A percentile compares a stretch with the other conserved stretches of the same genome.
These are phyloP conservation scores for Picathartes gymnocephalus DNA, from an alignment of 2,113 vertebrate species.

Conservation along the genomic window DNA sequence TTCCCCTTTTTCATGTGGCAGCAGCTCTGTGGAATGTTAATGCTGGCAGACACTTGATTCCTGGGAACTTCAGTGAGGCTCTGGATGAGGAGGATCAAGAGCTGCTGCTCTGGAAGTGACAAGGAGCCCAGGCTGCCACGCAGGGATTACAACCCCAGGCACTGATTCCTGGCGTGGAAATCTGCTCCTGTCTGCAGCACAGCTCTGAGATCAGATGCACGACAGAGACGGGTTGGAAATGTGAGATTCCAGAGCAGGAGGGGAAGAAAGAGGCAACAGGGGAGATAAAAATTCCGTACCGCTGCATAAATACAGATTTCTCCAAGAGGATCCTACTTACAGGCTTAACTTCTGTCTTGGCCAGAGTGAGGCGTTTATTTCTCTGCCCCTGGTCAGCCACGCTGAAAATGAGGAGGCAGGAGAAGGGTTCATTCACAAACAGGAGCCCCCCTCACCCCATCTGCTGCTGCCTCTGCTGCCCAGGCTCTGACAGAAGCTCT, in stretches of 20 bases:
- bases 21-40: neutral
- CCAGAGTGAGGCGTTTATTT: neutral
- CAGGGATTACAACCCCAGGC: neutral
- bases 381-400: neutral
- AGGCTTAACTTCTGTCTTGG: neutral
- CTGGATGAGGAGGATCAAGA: neutral
- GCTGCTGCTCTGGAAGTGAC: neutral
- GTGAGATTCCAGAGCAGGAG: neutral
- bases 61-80: neutral
- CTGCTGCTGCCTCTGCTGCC: neutral
- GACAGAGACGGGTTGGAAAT: rapidly evolving
- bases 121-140: neutral
- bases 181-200: neutral
- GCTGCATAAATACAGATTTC: neutral
- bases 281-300: neutral
- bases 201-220: neutral
- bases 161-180: neutral
- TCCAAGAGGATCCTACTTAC: neutral
- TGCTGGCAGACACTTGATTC: neutral
- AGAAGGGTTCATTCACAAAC: neutral
- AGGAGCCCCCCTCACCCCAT: neutral
- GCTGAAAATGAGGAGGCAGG: neutral
- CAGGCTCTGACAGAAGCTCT: neutral
- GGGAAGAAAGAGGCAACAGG: neutral
- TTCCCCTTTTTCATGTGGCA: neutral